Evolutionary conservation across 2,797 vertebrate genomes (phyloP).

Genomic region (Sarcoramphus papa): DNA sequence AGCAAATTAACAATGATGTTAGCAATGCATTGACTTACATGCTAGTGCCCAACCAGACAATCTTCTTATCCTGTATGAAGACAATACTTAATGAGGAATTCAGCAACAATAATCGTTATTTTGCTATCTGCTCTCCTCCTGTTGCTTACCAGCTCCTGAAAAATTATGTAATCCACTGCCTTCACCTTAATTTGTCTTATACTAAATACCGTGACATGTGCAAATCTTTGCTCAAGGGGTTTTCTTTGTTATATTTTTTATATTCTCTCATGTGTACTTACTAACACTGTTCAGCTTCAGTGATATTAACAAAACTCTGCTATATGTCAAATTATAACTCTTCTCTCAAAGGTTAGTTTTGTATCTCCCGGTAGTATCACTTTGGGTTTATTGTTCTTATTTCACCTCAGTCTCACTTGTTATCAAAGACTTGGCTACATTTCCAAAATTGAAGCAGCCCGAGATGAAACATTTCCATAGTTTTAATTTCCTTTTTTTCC

Average conservation of each 20-base stretch:
- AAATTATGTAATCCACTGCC: background rate
- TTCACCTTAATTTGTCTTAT: background rate
- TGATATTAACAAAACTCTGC: background rate
- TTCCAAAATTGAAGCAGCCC: background rate
- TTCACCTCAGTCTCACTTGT: background rate
- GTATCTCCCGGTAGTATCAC: background rate
- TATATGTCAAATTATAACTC: background rate
- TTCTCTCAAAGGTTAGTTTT: background rate
- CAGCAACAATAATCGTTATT: background rate
- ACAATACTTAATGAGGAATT: background rate
- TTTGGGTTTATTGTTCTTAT: background rate
- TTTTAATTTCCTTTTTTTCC: background rate
- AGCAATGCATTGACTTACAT: background rate
- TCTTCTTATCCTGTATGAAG: background rate
- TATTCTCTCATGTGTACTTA: background rate
- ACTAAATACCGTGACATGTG: background rate
- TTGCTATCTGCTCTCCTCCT: background rate
- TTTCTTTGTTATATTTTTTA: background rate
- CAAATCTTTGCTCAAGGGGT: background rate
- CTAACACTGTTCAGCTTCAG: background rate
- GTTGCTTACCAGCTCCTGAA: background rate
- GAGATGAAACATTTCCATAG: background rate
- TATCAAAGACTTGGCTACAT: background rate
- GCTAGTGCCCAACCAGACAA: background rate
- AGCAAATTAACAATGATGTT: background rate